These are phyloP conservation scores for Florisuga fusca DNA, from an alignment of 2,797 vertebrate species.

Conservation along the genomic window DNA sequence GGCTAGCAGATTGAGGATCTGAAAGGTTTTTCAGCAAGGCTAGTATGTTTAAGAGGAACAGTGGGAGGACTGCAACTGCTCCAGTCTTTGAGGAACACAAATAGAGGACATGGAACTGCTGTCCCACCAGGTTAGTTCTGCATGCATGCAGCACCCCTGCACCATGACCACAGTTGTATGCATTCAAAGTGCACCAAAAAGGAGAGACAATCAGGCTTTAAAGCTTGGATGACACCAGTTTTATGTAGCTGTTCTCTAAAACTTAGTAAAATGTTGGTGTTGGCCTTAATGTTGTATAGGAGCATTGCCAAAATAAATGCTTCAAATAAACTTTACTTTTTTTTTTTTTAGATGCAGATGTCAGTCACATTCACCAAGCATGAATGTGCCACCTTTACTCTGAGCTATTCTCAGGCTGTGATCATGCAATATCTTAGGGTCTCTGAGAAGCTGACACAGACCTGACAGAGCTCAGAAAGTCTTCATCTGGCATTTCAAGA, in stretches of 20 bases:
- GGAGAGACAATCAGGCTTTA: background rate
- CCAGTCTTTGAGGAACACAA: background rate
- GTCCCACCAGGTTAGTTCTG: background rate
- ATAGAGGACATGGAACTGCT: too few relatives aligned
- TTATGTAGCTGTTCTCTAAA: background rate
- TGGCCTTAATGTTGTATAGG: background rate
- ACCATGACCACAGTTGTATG: background rate
- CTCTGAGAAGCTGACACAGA: background rate
- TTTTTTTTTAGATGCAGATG: background rate
- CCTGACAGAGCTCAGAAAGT: background rate
- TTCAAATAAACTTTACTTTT: background rate
- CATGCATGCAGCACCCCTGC: background rate
- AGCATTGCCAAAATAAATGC: background rate
- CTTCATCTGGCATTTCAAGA: background rate
- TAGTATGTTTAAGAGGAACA: background rate
- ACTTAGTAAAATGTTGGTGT: background rate
- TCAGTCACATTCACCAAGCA: background rate
- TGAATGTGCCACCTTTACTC: background rate
- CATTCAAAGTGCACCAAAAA: background rate
- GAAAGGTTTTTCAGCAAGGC: background rate
- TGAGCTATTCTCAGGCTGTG: background rate
- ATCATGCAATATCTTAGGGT: background rate
- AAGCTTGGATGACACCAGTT: background rate
- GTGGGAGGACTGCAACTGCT: background rate
- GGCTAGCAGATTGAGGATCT: rapidly evolving